Base-by-base conservation (phyloP, 2,888 invertebrate species). In the Nemapogon koenigi region DNA sequence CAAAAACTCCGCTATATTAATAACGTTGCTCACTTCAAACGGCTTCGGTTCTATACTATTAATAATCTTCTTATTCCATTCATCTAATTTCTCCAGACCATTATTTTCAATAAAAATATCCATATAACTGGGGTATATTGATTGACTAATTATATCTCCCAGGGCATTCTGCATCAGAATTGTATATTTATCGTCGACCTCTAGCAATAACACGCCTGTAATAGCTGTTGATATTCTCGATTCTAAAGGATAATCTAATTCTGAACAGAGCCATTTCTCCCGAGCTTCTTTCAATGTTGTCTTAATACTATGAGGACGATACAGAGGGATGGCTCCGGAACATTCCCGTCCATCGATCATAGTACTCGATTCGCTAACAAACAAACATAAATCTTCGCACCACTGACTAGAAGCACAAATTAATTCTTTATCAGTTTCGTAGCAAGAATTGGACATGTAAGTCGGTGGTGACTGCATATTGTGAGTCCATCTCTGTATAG, bases 401-500 rank as follows among this genome's bases (percentile, higher is more conserved):
- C 73, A 71, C 35, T 78, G 76, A 44, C 79, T 76, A 41, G 60
- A 53, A 22, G 76, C 43, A 41, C 63, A 62, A 2, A 78, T 47
- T 16, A 78, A 46, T 43, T 75, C 69, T 40, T 65, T 68, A 37
- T 59, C 59, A 32, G 50, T 47, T 35, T 70, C 73, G 50, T 67
- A 68, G 38, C 57, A 51, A 16, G 60, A 55, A 14, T 67, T 53
- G 3, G 62, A 52, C 26, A 78, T 64, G 35, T 75, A 69, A 1
- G 79, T 60, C 0, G 83, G 83, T 3, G 70, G 52, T 41, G 69
- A 70, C 45, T 76, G 67, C 55, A 83, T 79, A 3, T 81, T 79
- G 45, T 84, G 84, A 1, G 75, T 81, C 83, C 83, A 84, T 41
- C 83, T 65, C 45, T 79, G 80, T 3, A 75, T 51, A 1, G 72